Evolutionary conservation across 2,888 invertebrate genomes (phyloP).

Genomic region (Itoplectis maculator): DNA sequence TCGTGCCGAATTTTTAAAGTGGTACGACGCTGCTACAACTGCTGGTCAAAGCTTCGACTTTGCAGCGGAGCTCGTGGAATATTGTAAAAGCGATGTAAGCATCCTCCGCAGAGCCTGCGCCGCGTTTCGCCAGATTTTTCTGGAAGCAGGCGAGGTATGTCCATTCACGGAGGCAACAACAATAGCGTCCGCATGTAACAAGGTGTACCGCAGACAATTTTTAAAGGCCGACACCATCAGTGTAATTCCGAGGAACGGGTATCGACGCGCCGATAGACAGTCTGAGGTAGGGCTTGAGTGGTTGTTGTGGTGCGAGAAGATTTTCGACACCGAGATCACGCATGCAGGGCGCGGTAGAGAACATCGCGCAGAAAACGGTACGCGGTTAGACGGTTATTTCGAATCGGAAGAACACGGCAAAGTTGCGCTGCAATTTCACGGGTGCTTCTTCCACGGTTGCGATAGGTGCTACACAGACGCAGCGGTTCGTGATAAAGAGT

Average conservation of each 20-base stretch:
- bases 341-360: conserved; percentile 1
- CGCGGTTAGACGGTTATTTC: conserved; percentile 14
- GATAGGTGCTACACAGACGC: background rate
- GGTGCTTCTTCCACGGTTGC: conserved; percentile 13
- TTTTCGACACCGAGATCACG: background rate
- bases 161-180: conserved; percentile 72
- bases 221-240: conserved; percentile 7
- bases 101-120: conserved; percentile 74
- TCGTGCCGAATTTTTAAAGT: conserved; percentile 64
- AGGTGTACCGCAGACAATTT: conserved; percentile 42
- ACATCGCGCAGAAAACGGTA: background rate
- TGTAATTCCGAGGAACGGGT: conserved; percentile 26
- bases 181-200: conserved; percentile 48
- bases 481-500: background rate
- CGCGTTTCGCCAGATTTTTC: conserved; percentile 67
- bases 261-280: conserved; percentile 18
- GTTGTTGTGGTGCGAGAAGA: conserved; percentile 6
- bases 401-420: background rate
- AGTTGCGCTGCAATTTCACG: conserved; percentile 8
- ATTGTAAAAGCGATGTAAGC: conserved; percentile 69
- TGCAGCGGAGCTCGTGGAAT: conserved; percentile 12
- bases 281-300: conserved; percentile 10
- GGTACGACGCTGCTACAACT: conserved; percentile 14
- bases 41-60: conserved; percentile 71
- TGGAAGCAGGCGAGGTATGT: conserved; percentile 68